These are phyloP conservation scores for Microdon myrmicae DNA, from an alignment of 2,888 invertebrate species.

Conservation along the genomic window DNA sequence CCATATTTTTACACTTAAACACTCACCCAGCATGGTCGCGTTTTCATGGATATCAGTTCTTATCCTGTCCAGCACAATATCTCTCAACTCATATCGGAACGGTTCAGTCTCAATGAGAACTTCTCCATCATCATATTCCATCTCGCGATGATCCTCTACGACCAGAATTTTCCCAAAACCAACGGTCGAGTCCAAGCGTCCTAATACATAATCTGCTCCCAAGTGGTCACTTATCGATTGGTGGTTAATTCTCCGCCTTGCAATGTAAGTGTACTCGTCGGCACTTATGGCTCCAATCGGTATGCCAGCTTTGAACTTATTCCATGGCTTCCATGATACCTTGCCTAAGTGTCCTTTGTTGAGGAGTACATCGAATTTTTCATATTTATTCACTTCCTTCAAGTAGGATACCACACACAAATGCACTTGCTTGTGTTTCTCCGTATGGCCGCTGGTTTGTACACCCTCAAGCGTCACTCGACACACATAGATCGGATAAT, in stretches of 20 bases:
- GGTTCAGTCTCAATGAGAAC: slow-evolving; percentile 85
- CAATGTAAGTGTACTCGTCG: slow-evolving; percentile 67
- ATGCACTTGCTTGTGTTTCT: slow-evolving; percentile 68
- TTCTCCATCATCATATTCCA: slow-evolving; percentile 74
- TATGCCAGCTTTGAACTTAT: slow-evolving; percentile 72
- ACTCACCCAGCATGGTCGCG: slow-evolving; percentile 70
- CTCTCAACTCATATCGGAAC: slow-evolving; percentile 77
- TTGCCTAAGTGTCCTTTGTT: slow-evolving; percentile 82
- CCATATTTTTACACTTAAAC: too few species aligned
- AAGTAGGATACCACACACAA: slow-evolving; percentile 75
- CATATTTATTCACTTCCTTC: slow-evolving; percentile 70
- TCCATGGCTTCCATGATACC: slow-evolving; percentile 81
- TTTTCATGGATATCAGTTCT: slow-evolving; percentile 70
- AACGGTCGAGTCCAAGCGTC: slow-evolving; percentile 75
- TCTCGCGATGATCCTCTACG: slow-evolving; percentile 72
- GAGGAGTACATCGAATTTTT: slow-evolving; percentile 77
- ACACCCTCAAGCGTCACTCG: slow-evolving; percentile 77
- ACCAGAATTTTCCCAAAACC: slow-evolving; percentile 77
- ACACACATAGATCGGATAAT: slow-evolving; percentile 76
- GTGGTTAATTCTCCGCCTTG: slow-evolving; percentile 62
- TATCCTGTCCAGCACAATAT: slow-evolving; percentile 71
- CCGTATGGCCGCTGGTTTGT: slow-evolving; percentile 75
- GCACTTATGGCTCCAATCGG: slow-evolving; percentile 75
- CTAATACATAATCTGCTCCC: slow-evolving; percentile 69
- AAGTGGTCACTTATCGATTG: slow-evolving; percentile 55